phyloP scores from a whole-genome alignment of 2,113 vertebrate species.

The Ceyx cyanopectus region DNA sequence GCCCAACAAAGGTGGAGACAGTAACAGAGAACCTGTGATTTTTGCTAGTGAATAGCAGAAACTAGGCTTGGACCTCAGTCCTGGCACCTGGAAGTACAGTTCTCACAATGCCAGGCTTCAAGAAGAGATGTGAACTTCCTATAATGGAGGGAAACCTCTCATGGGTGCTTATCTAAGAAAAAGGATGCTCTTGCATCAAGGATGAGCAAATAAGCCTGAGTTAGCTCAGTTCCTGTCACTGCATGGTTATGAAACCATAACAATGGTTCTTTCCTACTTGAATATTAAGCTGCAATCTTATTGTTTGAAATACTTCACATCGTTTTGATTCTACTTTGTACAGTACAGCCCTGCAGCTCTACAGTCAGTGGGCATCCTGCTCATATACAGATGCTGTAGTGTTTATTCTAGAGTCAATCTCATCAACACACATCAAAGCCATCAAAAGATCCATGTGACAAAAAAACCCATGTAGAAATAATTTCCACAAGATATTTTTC shows the following conservation, averaged over 20 bases:
- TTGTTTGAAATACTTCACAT: not conserved
- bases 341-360: not conserved
- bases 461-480: not conserved
- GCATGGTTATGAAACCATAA: not conserved
- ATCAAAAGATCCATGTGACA: not conserved
- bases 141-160: not conserved
- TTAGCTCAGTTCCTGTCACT: not conserved
- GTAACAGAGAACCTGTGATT: not conserved
- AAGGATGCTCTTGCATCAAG: not conserved
- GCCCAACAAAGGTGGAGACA: not conserved
- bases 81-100: not conserved
- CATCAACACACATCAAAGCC: slow-evolving; percentile 9
- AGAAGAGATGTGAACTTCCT: not conserved
- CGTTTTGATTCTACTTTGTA: not conserved
- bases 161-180: not conserved
- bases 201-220: not conserved
- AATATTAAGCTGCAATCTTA: not conserved
- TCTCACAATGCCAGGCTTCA: not conserved
- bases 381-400: not conserved
- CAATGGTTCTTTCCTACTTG: not conserved
- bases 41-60: not conserved
- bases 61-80: not conserved
- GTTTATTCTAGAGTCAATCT: not conserved
- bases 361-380: not conserved
- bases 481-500: not conserved